Conservation (phyloP, 2,113 vertebrate species). For the Gymnarchus niloticus region DNA sequence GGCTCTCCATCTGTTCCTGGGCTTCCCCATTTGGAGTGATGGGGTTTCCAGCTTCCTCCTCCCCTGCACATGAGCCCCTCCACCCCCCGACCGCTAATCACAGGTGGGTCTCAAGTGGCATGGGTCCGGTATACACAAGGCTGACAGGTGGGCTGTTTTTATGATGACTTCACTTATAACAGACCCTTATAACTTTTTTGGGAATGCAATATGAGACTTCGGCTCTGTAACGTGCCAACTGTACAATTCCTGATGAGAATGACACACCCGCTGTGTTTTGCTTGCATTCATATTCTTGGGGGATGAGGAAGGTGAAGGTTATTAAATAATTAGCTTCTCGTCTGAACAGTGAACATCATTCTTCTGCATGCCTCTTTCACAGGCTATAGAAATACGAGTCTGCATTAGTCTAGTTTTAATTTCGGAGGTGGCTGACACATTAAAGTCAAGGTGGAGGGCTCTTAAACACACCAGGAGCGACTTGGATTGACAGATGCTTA, state of each 20-base stretch:
- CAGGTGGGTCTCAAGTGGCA: conserved; percentile 61
- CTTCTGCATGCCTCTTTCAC: too few species aligned
- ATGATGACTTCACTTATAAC: conserved; percentile 57
- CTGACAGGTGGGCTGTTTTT: conserved; percentile 68
- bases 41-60: conserved; percentile 36
- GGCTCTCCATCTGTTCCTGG: conserved; percentile 52
- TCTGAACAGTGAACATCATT: too few species aligned
- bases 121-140: conserved; percentile 24
- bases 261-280: neutral
- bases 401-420: too few species aligned
- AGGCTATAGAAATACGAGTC: too few species aligned
- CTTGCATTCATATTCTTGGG: too few species aligned
- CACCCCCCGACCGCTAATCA: conserved; percentile 38
- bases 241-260: neutral
- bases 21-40: conserved; percentile 25
- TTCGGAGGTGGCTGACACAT: neutral
- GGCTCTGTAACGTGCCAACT: conserved; percentile 3
- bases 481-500: neutral
- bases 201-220: conserved; percentile 58
- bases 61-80: neutral
- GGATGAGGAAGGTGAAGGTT: neutral
- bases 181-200: conserved; percentile 42
- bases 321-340: neutral
- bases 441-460: neutral
- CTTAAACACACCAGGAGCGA: neutral